These are phyloP conservation scores for Podilymbus podiceps DNA, from an alignment of 2,113 vertebrate genomes.

Conservation along the genomic window DNA sequence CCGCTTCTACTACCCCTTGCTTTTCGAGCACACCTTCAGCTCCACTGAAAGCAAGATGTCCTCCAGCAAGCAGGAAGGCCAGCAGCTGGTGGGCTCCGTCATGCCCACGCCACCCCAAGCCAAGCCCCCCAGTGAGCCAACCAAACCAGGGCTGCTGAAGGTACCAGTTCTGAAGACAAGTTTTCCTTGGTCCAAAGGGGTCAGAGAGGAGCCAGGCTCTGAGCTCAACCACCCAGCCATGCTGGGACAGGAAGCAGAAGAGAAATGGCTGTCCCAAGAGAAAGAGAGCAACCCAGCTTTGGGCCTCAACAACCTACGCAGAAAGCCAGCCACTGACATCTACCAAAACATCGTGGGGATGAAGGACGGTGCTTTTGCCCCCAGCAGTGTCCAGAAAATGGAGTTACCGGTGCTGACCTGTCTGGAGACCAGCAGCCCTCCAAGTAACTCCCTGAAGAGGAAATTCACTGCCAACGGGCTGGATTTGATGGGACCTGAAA, in stretches of 20 bases:
- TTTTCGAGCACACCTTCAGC: conserved; percentile 84
- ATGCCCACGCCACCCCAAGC: conserved; percentile 32
- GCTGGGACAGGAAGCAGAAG: conserved; percentile 68
- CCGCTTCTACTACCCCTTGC: conserved; percentile 90
- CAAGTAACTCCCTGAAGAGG: conserved; percentile 70
- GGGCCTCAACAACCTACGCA: not conserved
- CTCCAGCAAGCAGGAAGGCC: conserved; percentile 65
- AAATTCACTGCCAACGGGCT: conserved; percentile 70
- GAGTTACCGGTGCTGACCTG: conserved; percentile 32
- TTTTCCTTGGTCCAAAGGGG: conserved; percentile 49
- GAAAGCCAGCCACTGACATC: conserved; percentile 27
- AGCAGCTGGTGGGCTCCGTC: conserved; percentile 52
- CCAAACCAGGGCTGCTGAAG: conserved; percentile 82
- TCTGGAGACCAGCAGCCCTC: conserved; percentile 56
- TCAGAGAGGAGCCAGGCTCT: conserved; percentile 44
- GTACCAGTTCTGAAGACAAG: conserved; percentile 76
- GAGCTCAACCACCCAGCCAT: conserved; percentile 22
- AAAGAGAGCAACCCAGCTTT: conserved; percentile 33
- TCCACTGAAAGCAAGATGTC: conserved; percentile 62
- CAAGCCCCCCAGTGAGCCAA: conserved; percentile 62
- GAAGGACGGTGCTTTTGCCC: not conserved
- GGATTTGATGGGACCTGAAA: conserved; percentile 67
- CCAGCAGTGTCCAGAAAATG: not conserved
- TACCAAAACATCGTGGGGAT: not conserved
- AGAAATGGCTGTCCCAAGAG: conserved; percentile 57